Conservation (phyloP, 2,888 invertebrate genomes). For the Alitta virens region DNA sequence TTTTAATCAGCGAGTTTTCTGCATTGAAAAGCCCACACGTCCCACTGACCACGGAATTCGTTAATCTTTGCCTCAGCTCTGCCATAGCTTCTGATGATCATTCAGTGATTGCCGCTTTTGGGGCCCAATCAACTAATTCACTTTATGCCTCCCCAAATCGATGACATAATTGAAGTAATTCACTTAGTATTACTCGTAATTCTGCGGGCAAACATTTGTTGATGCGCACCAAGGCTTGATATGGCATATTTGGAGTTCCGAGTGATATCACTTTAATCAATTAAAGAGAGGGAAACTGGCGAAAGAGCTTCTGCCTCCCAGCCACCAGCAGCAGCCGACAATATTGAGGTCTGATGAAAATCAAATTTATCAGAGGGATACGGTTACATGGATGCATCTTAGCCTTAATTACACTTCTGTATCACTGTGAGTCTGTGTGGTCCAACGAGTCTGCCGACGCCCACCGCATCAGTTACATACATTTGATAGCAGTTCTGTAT, state of each 20-base stretch:
- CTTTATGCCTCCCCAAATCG: background rate
- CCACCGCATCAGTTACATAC: too few species aligned
- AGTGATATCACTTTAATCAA: conserved; percentile 17
- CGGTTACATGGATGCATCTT: too few species aligned
- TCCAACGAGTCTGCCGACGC: too few species aligned
- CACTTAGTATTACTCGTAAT: conserved; percentile 16
- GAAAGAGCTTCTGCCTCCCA: too few species aligned
- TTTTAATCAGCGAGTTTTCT: too few species aligned
- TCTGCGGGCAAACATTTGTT: conserved; percentile 11
- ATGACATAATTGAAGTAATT: conserved; percentile 10
- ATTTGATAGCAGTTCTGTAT: too few species aligned
- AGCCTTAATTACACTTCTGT: too few species aligned
- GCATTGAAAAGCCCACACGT: background rate
- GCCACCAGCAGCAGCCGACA: too few species aligned
- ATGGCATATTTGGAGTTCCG: conserved; percentile 14
- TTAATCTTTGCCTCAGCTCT: too few species aligned
- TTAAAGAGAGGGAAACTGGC: background rate
- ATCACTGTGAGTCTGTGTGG: too few species aligned
- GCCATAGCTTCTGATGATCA: background rate
- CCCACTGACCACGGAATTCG: background rate
- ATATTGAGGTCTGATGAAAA: too few species aligned
- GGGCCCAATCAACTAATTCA: background rate
- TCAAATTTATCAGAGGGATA: too few species aligned
- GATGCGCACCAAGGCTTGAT: conserved; percentile 11
- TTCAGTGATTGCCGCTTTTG: background rate